Conservation (phyloP, 2,797 vertebrate species). For the Acipenser transmontanus region DNA sequence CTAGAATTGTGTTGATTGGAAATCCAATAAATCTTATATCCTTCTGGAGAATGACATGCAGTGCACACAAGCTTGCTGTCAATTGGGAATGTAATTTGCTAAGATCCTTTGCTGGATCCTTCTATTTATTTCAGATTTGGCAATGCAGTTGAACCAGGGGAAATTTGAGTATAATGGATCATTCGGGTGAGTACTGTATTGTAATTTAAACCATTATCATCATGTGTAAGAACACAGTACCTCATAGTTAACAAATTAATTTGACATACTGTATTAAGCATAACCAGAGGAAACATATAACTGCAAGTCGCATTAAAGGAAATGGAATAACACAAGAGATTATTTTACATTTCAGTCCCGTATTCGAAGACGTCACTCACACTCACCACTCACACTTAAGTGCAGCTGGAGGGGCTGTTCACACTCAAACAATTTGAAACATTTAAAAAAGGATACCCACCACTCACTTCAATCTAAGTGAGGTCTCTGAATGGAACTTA, state of each 20-base stretch:
- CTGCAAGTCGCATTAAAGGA: slow-evolving; percentile 45
- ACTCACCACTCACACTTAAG: too few relatives aligned
- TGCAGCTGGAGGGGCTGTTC: too few relatives aligned
- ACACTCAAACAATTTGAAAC: too few relatives aligned
- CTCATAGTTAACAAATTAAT: slow-evolving; percentile 52
- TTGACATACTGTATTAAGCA: slow-evolving; percentile 63
- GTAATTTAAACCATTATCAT: slow-evolving; percentile 29
- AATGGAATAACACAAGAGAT: slow-evolving; percentile 37
- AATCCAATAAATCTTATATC: too few relatives aligned
- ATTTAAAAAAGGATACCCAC: too few relatives aligned
- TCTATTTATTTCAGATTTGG: slow-evolving; percentile 76
- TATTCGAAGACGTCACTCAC: too few relatives aligned
- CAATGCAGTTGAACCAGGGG: slow-evolving; percentile 98
- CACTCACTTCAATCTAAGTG: too few relatives aligned
- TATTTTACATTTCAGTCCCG: slow-evolving; percentile 23
- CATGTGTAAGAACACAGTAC: slow-evolving; percentile 14
- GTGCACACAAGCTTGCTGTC: too few relatives aligned
- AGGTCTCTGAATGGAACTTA: too few relatives aligned
- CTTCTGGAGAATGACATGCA: too few relatives aligned
- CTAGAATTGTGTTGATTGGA: too few relatives aligned
- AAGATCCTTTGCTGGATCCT: background rate
- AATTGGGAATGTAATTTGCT: too few relatives aligned
- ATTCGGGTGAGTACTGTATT: slow-evolving; percentile 79
- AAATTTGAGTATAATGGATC: slow-evolving; percentile 98
- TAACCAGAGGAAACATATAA: slow-evolving; percentile 43